Conservation (phyloP, 2,888 invertebrate genomes). For the Cephalotes varians region DNA sequence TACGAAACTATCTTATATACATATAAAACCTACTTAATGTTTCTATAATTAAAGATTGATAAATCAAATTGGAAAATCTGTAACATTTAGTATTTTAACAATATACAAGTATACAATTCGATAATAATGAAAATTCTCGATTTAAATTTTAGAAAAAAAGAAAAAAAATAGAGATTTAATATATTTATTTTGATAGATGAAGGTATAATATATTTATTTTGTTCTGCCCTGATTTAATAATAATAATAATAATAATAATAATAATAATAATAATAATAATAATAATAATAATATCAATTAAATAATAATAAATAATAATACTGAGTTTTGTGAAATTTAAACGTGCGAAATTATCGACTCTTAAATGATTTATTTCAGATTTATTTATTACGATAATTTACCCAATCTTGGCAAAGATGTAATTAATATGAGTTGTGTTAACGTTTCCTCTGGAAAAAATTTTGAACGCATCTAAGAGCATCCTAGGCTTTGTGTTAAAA, state of each 20-base stretch:
- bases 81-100: background rate
- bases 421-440: constrained; percentile 47
- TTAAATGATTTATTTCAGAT: background rate
- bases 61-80: background rate
- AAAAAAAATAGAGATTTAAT: background rate
- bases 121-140: background rate
- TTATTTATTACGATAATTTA: constrained; percentile 2
- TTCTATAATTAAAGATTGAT: background rate
- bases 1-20: background rate
- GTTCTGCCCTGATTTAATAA: constrained; percentile 19
- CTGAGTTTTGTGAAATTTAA: background rate
- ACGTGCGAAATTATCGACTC: background rate
- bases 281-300: too few relatives aligned
- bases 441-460: constrained; percentile 59
- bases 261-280: too few relatives aligned
- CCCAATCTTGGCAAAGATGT: constrained; percentile 37
- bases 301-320: too few relatives aligned
- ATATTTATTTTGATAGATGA: background rate
- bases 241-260: too few relatives aligned
- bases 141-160: background rate
- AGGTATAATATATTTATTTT: background rate
- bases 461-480: constrained; percentile 80
- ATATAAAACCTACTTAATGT: background rate
- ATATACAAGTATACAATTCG: background rate
- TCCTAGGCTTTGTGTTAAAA: constrained; percentile 79